phyloP scores from a whole-genome alignment of 2,113 vertebrate genomes.

The Nothocercus nigrocapillus region DNA sequence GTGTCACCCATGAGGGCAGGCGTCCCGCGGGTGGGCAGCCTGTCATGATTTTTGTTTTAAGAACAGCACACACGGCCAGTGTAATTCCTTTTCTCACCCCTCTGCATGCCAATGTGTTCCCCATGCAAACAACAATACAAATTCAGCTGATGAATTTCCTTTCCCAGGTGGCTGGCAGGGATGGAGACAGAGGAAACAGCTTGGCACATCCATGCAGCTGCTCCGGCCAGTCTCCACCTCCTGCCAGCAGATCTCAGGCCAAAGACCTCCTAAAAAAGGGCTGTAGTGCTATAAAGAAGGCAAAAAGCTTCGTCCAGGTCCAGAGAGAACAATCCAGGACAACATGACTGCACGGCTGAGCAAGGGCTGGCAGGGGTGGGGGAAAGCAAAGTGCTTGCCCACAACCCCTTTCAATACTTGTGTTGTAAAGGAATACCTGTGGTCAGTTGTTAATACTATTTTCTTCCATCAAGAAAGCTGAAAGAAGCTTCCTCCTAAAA shows the following conservation, averaged over 20 bases:
- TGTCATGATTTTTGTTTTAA: not conserved
- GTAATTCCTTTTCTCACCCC: not conserved
- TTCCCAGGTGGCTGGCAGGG: not conserved
- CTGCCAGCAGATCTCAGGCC: rapidly evolving
- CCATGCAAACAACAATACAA: not conserved
- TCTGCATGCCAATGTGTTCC: not conserved
- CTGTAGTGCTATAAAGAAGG: not conserved
- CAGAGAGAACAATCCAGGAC: not conserved
- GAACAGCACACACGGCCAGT: not conserved
- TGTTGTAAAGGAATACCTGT: not conserved
- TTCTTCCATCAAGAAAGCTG: not conserved
- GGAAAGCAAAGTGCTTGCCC: not conserved
- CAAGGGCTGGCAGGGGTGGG: not conserved
- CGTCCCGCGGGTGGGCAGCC: not conserved
- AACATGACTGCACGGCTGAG: not conserved
- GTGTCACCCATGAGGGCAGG: rapidly evolving
- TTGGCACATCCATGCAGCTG: not conserved
- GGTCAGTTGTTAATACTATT: not conserved
- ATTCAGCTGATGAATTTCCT: not conserved
- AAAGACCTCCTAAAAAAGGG: not conserved
- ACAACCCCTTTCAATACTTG: not conserved
- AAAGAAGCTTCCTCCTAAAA: not conserved
- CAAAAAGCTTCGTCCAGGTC: not conserved
- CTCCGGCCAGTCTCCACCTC: not conserved
- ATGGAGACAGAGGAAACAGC: not conserved